Conservation (phyloP, 2,888 invertebrate species). For the Pachymerium ferrugineum region DNA sequence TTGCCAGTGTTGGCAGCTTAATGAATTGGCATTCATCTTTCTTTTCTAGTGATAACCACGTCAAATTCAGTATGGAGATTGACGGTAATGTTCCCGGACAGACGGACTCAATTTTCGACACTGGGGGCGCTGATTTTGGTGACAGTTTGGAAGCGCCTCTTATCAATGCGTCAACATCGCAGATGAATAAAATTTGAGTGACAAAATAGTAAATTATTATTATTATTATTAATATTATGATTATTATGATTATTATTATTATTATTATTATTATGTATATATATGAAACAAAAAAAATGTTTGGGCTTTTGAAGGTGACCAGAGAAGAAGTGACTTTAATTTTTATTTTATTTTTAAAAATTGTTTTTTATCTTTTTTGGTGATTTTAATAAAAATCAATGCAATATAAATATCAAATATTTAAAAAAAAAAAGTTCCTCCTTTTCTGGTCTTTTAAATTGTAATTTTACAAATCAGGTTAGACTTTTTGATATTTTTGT, state of each 20-base stretch:
- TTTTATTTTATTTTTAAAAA: background rate
- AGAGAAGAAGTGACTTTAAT: slow-evolving; percentile 19
- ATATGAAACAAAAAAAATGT: too few species aligned
- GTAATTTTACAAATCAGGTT: background rate
- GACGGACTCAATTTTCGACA: slow-evolving; percentile 62
- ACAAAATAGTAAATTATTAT: background rate
- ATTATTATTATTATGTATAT: background rate
- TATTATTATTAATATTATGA: background rate
- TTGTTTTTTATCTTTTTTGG: background rate
- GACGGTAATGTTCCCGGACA: slow-evolving; percentile 37
- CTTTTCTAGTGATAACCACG: slow-evolving; percentile 38
- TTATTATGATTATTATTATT: background rate
- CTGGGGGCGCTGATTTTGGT: slow-evolving; percentile 70
- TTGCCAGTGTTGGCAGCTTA: slow-evolving; percentile 19
- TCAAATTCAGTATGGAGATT: slow-evolving; percentile 39
- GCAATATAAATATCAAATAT: slow-evolving; percentile 14
- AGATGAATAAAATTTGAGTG: background rate
- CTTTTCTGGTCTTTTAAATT: background rate
- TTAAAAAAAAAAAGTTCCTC: slow-evolving; percentile 3
- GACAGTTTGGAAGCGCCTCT: slow-evolving; percentile 69
- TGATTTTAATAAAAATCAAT: background rate
- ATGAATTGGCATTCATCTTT: slow-evolving; percentile 5
- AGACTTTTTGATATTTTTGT: background rate
- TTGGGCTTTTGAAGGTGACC: background rate
- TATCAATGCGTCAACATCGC: slow-evolving; percentile 47